Conservation (phyloP, 2,113 vertebrate species). For the Brachirus orientalis region DNA sequence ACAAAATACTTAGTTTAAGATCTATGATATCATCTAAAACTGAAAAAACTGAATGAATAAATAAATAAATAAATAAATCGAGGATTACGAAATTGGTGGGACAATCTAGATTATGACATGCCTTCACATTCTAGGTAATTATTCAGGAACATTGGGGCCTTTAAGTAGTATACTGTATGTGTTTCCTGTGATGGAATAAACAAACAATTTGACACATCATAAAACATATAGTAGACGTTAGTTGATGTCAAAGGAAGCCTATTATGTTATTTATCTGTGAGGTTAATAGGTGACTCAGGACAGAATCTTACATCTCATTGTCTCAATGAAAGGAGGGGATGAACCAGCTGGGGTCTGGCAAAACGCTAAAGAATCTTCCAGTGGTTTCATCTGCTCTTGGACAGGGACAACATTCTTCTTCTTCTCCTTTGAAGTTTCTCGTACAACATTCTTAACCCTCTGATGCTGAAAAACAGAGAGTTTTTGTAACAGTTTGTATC, state of each 20-base stretch:
- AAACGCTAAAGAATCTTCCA: conserved; percentile 56
- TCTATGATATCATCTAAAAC: too few relatives aligned
- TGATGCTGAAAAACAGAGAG: conserved; percentile 19
- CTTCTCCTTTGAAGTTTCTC: conserved; percentile 32
- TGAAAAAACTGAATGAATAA: neutral
- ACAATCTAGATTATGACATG: too few relatives aligned
- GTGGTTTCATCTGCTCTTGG: conserved; percentile 31
- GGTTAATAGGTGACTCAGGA: conserved; percentile 18
- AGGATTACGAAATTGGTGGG: too few relatives aligned
- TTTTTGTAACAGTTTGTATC: conserved; percentile 2
- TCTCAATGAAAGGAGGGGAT: conserved; percentile 78
- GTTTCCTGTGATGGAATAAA: conserved; percentile 12
- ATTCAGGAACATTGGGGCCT: too few relatives aligned
- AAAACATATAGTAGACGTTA: conserved; percentile 23
- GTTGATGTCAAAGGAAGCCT: conserved; percentile 24
- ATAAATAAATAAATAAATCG: neutral
- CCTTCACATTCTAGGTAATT: too few relatives aligned
- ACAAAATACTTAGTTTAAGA: too few relatives aligned
- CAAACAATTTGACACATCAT: conserved; percentile 10
- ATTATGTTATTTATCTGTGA: conserved; percentile 39
- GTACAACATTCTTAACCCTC: conserved; percentile 13
- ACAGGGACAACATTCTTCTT: conserved; percentile 29
- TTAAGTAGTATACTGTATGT: too few relatives aligned
- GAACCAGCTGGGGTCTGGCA: conserved; percentile 39
- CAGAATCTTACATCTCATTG: conserved; percentile 86